A percentile compares a stretch with the other conserved stretches of the same genome.
These are phyloP conservation scores for Buphagus erythrorhynchus DNA, from an alignment of 2,797 vertebrate species.

Conservation along the genomic window DNA sequence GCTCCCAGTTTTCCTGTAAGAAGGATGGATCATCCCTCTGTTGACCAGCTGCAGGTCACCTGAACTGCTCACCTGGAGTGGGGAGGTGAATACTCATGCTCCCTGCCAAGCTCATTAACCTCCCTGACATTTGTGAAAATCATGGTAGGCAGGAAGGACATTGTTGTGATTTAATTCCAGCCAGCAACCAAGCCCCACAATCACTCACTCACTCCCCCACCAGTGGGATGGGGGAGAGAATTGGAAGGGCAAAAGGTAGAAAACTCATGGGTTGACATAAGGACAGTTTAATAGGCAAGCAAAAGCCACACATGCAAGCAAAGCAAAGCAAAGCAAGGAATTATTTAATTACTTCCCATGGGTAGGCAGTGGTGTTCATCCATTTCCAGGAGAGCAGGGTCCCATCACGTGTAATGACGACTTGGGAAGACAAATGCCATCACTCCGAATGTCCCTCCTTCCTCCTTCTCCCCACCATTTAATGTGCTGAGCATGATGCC, in stretches of 20 bases:
- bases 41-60: background rate
- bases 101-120: background rate
- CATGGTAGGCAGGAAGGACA: fast-evolving
- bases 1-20: background rate
- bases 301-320: background rate
- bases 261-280: background rate
- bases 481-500: background rate
- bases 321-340: background rate
- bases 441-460: background rate
- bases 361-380: background rate
- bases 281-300: background rate
- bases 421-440: background rate
- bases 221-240: background rate
- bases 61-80: background rate
- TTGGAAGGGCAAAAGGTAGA: background rate
- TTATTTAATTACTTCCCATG: background rate
- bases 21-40: background rate
- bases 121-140: background rate
- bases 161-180: background rate
- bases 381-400: background rate
- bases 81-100: background rate
- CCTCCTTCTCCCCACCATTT: background rate
- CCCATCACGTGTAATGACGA: fast-evolving
- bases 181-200: background rate
- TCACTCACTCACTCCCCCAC: background rate